Conservation (phyloP, 35 echinoderm and acorn worm species). For the Nesometra sesokonis region DNA sequence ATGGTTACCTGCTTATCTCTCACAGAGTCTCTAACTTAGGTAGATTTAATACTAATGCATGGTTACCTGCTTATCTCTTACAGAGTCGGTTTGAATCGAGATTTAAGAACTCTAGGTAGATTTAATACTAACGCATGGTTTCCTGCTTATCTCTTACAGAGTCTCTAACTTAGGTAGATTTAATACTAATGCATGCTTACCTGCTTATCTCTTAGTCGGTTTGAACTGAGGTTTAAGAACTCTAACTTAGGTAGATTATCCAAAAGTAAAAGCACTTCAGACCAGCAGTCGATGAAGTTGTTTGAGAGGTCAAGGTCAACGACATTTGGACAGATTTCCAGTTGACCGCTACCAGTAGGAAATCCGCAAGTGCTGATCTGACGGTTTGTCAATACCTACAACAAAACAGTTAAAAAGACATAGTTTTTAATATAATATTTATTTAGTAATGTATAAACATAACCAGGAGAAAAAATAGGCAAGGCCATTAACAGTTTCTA, state of each 20-base stretch:
- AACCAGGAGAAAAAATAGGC: too few species aligned
- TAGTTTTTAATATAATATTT: too few species aligned
- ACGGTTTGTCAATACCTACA: conserved; percentile 2
- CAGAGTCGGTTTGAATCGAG: conserved; percentile 60
- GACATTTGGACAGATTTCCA: conserved; percentile 68
- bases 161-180: too few species aligned
- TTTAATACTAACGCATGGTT: too few species aligned
- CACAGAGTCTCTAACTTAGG: too few species aligned
- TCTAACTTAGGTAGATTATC: conserved; percentile 54
- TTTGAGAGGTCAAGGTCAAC: conserved; percentile 68
- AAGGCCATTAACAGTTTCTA: too few species aligned
- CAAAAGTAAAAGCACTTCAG: conserved; percentile 55
- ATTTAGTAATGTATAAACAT: too few species aligned
- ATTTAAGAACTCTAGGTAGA: conserved; percentile 78
- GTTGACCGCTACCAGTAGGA: neutral
- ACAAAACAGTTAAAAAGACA: neutral
- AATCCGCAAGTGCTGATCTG: neutral
- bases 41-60: too few species aligned
- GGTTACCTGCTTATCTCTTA: too few species aligned
- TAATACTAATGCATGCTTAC: neutral
- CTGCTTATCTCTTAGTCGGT: conserved; percentile 22
- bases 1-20: too few species aligned
- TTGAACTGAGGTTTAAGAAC: conserved; percentile 72
- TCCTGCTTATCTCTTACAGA: too few species aligned
- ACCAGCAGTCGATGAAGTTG: conserved; percentile 56